Evolutionary conservation across 2,797 vertebrate species (phyloP), one percentile per base, ranked within the genome.

Genomic region (Mycteria americana): DNA sequence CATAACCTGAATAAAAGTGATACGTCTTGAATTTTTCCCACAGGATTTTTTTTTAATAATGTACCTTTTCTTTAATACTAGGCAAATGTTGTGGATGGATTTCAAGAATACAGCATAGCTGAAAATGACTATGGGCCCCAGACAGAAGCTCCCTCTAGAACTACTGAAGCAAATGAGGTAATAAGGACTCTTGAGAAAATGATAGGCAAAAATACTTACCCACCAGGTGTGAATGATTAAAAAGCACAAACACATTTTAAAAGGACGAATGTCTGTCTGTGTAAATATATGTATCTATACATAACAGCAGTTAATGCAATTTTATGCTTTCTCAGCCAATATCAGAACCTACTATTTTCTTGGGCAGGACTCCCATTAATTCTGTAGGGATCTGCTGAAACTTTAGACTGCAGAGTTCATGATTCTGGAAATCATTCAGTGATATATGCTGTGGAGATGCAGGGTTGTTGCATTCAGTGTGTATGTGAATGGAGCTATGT

Each of bases 81-180:
- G 99, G 98, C 98, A 97, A 99, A 99, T 86, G 95, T 98, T 98
- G 97, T 99, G 97, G 99, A 99, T 86, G 98, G 98, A 92, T 98
- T 98, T 97, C 98, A 98, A 97, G 95, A 96, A 24, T 99, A 99
- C 98, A 99, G 97, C 98, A 98, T 98, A 98, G 98, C 98, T 98
- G 98, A 98, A 97, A 98, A 98, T 88, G 97, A 99, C 98, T 99
- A 99, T 96, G 99, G 95, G 96, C 98, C 98, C 93, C 99, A 99
- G 88, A 99, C 99, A 97, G 98, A 98, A 97, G 97, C 98, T 94
- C 98, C 99, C 50, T 97, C 96, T 95, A 98, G 96, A 97, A 98
- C 98, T 43, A 98, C 98, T 41, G 98, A 98, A 98, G 96, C 98
- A 64, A 98, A 98, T n/a, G 98, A 99, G 99, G 99, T 99, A 99